A percentile compares a stretch with the other conserved stretches of the same genome.
These are phyloP conservation scores for Carcinoscorpius rotundicauda DNA, from an alignment of 1,140 invertebrate genomes.

Conservation along the genomic window DNA sequence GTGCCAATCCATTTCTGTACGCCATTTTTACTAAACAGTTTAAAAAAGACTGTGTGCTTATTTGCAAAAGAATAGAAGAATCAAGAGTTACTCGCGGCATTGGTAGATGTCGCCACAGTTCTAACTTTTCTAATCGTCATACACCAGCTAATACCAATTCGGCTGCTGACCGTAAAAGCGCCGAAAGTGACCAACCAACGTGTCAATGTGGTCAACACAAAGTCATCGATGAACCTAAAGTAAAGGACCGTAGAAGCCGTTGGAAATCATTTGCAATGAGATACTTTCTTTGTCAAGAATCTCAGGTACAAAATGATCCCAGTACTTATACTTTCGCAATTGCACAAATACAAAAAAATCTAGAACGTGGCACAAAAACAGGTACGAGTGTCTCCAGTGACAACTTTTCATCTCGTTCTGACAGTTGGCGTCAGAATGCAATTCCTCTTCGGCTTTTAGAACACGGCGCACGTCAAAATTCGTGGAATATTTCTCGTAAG, in stretches of 20 bases:
- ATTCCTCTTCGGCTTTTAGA: slow-evolving; percentile 37
- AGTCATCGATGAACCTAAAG: no score
- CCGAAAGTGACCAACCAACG: slow-evolving; percentile 30
- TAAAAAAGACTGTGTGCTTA: slow-evolving; percentile 91
- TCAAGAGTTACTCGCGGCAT: slow-evolving; percentile 44
- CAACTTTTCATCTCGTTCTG: no score
- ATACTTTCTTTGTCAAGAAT: no score
- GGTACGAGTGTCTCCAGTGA: no score
- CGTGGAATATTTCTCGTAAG: slow-evolving; percentile 16
- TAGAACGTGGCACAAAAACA: no score
- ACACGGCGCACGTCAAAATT: slow-evolving; percentile 32
- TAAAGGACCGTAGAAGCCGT: no score
- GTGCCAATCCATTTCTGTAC: slow-evolving; percentile 93
- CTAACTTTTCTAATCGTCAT: slow-evolving; percentile 76
- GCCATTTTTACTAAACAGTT: slow-evolving; percentile 95
- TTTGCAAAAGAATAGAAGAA: slow-evolving; percentile 86
- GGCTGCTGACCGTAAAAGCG: slow-evolving; percentile 44
- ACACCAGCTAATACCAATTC: slow-evolving; percentile 71
- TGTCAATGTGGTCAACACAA: no score
- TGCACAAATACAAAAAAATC: no score
- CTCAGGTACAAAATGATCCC: no score
- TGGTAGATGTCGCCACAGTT: slow-evolving; percentile 67
- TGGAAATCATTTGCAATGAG: no score
- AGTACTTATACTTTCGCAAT: no score
- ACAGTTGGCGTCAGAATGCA: no score